phyloP scores from a whole-genome alignment of 2,888 invertebrate genomes.

The Idaea aversata region DNA sequence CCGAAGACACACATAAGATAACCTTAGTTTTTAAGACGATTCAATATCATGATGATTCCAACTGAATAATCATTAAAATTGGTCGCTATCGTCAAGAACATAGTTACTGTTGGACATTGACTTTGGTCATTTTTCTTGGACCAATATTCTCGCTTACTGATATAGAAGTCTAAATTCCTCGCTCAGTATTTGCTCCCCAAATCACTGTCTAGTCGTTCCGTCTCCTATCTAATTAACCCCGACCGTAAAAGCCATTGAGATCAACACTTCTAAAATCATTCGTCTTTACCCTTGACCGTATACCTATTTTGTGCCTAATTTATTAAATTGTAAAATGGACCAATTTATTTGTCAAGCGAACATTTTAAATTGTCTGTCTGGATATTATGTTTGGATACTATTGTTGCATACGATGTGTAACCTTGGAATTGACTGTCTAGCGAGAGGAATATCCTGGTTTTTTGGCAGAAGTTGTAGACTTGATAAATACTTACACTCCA shows the following conservation, averaged over 20 bases:
- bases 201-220: too few species aligned
- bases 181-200: too few species aligned
- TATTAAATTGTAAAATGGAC: not conserved
- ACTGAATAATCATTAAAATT: too few species aligned
- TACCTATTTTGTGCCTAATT: not conserved
- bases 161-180: too few species aligned
- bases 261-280: not conserved
- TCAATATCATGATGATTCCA: too few species aligned
- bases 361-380: not conserved
- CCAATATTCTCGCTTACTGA: too few species aligned
- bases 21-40: too few species aligned
- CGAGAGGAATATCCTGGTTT: not conserved
- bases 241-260: not conserved
- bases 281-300: not conserved
- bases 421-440: not conserved
- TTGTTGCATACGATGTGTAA: not conserved
- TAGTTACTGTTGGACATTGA: too few species aligned
- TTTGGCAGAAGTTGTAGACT: not conserved
- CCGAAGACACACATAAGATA: too few species aligned
- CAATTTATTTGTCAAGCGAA: constrained; percentile 7
- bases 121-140: too few species aligned
- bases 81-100: too few species aligned
- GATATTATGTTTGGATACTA: not conserved
- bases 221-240: not conserved
- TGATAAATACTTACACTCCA: not conserved